Percentiles rank a stretch among this genome's conserved stretches.
Evolutionary conservation across 2,888 invertebrate genomes (phyloP).

Genomic region (Orthonychiurus folsomi): DNA sequence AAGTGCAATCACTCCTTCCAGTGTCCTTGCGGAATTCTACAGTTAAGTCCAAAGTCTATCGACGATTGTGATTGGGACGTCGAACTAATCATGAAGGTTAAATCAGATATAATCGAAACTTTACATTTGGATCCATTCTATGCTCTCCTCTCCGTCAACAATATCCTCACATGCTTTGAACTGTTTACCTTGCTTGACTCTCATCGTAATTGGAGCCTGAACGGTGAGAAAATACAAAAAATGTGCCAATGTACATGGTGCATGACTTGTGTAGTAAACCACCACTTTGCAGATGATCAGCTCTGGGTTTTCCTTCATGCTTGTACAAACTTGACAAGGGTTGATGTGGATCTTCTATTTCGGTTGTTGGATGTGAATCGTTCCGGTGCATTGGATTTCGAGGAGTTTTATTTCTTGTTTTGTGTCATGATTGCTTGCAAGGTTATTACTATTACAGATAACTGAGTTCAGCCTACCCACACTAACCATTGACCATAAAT

Average conservation of each 20-base stretch:
- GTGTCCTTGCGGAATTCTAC: too few species aligned
- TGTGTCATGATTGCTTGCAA: conserved; percentile 1
- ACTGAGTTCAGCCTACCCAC: neutral
- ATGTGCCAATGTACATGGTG: conserved; percentile 1
- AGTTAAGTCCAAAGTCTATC: too few species aligned
- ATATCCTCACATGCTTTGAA: neutral
- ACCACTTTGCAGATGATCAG: neutral
- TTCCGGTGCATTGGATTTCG: neutral
- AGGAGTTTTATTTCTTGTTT: conserved; percentile 6
- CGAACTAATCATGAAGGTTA: too few species aligned
- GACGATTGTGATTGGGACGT: too few species aligned
- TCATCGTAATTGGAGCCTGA: neutral
- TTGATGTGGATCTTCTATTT: neutral
- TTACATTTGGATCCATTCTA: neutral
- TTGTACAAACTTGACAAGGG: neutral
- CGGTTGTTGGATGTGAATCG: neutral
- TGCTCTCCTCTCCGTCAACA: neutral
- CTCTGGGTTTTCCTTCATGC: neutral
- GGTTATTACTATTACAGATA: neutral
- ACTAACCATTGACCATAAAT: neutral
- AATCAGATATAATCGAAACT: neutral
- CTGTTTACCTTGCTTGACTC: neutral
- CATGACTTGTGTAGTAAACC: neutral
- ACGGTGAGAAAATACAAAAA: neutral
- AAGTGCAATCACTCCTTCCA: too few species aligned